Evolutionary conservation across 2,888 invertebrate genomes (phyloP).

Genomic region (Spodoptera littoralis): DNA sequence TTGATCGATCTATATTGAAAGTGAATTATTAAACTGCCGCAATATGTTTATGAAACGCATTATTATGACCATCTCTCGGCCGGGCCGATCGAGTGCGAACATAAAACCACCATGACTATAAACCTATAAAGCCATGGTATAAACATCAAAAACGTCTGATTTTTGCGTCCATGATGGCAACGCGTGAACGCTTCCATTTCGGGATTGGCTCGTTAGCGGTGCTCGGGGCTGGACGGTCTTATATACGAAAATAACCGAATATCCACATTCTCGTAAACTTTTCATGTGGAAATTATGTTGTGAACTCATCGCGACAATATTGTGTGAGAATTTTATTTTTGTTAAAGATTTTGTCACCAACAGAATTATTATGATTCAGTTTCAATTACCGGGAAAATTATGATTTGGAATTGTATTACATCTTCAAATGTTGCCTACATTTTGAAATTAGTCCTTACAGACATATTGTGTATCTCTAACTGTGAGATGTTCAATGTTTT

Average conservation of each 20-base stretch:
- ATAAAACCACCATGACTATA: slow-evolving; percentile 14
- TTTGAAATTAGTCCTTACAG: no score
- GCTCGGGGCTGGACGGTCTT: slow-evolving; percentile 16
- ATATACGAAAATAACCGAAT: slow-evolving; percentile 26
- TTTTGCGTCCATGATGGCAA: slow-evolving; percentile 50
- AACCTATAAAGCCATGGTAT: slow-evolving; percentile 28
- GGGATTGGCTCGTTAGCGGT: slow-evolving; percentile 51
- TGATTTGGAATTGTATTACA: no score
- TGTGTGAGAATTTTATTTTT: background rate
- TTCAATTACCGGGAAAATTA: background rate
- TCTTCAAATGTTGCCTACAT: no score
- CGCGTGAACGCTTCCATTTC: slow-evolving; percentile 53
- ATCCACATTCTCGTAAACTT: slow-evolving; percentile 10
- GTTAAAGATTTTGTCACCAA: background rate
- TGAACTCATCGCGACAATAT: background rate
- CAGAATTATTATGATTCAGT: background rate
- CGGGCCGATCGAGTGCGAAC: slow-evolving; percentile 17
- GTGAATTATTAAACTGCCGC: background rate
- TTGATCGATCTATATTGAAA: no score
- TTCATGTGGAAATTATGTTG: slow-evolving; percentile 12
- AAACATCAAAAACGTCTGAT: slow-evolving; percentile 51
- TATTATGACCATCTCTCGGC: slow-evolving; percentile 19
- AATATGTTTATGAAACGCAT: slow-evolving; percentile 13
- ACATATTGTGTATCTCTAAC: no score
- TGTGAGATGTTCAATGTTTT: no score